Base-by-base conservation (phyloP, 2,113 vertebrate species). In the Dascyllus trimaculatus region DNA sequence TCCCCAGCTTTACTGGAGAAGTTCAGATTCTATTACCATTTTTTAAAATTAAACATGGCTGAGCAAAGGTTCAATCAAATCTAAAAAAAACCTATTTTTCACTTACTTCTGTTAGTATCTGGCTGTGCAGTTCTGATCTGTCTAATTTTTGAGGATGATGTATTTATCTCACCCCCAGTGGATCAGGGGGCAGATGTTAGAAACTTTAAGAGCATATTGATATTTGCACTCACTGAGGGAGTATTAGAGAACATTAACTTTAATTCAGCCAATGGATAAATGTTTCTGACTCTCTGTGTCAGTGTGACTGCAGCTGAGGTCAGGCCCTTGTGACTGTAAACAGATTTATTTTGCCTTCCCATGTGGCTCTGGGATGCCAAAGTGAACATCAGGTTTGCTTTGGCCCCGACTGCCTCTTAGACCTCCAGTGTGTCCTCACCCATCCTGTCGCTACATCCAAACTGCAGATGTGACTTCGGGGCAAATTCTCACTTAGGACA, bases 401-500 rank as follows among this genome's bases (percentile, higher is more conserved):
- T 67, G 45, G 74, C n/a, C 48, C 38, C 1, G 48, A 62, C 48
- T 74, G 72, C 32, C 43, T 52, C 59, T 62, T 53, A 0, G n/a
- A 29, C 58, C 59, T 60, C 48, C 64, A 21, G 11, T 32, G 48
- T 52, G 61, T 85, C 68, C 65, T 70, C 60, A 32, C 54, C 45
- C 4, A 10, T 5, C 11, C n/a, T 24, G 1, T 60, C 32, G 67
- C 57, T 21, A 8, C 18, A 9, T 14, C 64, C 65, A 53, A 73
- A 52, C 58, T 72, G 60, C 64, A 54, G 51, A 78, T 75, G 35
- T 59, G 66, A 74, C 80, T 69, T 63, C 13, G 48, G 46, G 69
- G 38, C 38, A 77, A 58, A 80, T 32, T 49, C 11, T 72, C 46
- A 64, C 51, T 67, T 8, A 35, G n/a, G 21, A 66, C 61, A 18